Base-by-base conservation (phyloP, 1,140 invertebrate species). In the Elysia chlorotica region DNA sequence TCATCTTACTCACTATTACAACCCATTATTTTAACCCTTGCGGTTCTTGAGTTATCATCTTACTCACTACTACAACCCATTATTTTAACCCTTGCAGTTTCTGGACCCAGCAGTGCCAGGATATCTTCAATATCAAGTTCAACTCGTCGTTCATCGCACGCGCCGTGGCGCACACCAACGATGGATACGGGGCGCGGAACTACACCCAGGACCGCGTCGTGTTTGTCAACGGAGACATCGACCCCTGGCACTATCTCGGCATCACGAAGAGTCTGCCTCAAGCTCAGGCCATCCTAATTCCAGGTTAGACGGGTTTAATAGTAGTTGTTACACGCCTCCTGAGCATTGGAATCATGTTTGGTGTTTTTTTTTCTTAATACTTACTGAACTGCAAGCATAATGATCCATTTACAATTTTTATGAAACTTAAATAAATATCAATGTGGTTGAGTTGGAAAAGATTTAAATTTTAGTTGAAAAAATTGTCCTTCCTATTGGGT, bases 191-290 rank as follows among this genome's bases (percentile, higher is more conserved):
- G 3, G 94, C 89, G 14, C 86, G 92, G 1, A 88, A 92, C 67
- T 89, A 96, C 28, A 86, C 91, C 41, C 91, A 92, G 0, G 91
- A 89, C 1, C 91, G 93, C 77, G 92, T 96, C 25, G 91, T 96
- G 0, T 96, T 93, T 84, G 92, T 96, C 37, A 96, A 97, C 84
- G 96, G 96, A 65, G 93, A 92, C 1, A 92, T 96, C 62, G 96
- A 98, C 89, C 96, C 96, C 5, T 97, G 96, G 96, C 95, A 97
- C 89, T 93, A 93, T 2, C 88, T 97, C 35, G 92, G 87, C 28
- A 80, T 89, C 17, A 81, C 84, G 10, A 74, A 83, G 37, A 75
- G 82, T 73, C 61, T 84, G 17, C 67, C 75, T 30, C 78, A 81
- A 65, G 78, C 83, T 54, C 83, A 82, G 35, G 85, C 88, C 14